A percentile compares a stretch with the other conserved stretches of the same genome.
Evolutionary conservation across 2,113 vertebrate species (phyloP).

Genomic region (Neogale vison): DNA sequence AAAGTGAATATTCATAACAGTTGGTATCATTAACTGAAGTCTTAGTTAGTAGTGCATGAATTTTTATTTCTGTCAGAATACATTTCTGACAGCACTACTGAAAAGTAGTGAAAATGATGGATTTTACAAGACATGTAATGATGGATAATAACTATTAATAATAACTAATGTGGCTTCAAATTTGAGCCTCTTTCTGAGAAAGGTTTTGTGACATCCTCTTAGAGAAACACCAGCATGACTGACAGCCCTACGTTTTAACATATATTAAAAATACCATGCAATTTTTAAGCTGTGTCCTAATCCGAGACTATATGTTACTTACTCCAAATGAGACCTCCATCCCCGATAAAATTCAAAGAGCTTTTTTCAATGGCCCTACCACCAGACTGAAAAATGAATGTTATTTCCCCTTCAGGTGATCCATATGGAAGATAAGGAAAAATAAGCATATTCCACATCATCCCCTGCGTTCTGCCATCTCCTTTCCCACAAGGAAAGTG

Average conservation of each 20-base stretch:
- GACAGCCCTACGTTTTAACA: slow-evolving; percentile 61
- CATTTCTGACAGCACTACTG: slow-evolving; percentile 58
- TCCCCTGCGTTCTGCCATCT: not conserved
- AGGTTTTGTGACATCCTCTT: slow-evolving; percentile 54
- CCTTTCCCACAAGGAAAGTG: not conserved
- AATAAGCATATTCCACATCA: not conserved
- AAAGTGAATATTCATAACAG: slow-evolving; percentile 71
- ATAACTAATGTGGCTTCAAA: slow-evolving; percentile 65
- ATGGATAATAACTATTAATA: slow-evolving; percentile 75
- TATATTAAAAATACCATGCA: slow-evolving; percentile 64
- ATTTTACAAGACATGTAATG: slow-evolving; percentile 69
- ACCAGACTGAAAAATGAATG: slow-evolving; percentile 2
- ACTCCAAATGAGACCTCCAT: slow-evolving; percentile 32
- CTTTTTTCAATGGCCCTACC: not conserved
- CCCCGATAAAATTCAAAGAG: slow-evolving; percentile 34
- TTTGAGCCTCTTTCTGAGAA: slow-evolving; percentile 50
- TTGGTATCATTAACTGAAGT: slow-evolving; percentile 68
- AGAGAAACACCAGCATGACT: slow-evolving; percentile 53
- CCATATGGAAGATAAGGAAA: not conserved
- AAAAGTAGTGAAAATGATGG: slow-evolving; percentile 71
- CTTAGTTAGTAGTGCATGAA: slow-evolving; percentile 55
- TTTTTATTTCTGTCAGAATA: slow-evolving; percentile 71
- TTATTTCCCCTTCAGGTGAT: slow-evolving; percentile 16
- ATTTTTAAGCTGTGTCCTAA: slow-evolving; percentile 59
- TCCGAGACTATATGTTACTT: slow-evolving; percentile 48